phyloP scores from a whole-genome alignment of 2,113 vertebrate species.

The Mesitornis unicolor region DNA sequence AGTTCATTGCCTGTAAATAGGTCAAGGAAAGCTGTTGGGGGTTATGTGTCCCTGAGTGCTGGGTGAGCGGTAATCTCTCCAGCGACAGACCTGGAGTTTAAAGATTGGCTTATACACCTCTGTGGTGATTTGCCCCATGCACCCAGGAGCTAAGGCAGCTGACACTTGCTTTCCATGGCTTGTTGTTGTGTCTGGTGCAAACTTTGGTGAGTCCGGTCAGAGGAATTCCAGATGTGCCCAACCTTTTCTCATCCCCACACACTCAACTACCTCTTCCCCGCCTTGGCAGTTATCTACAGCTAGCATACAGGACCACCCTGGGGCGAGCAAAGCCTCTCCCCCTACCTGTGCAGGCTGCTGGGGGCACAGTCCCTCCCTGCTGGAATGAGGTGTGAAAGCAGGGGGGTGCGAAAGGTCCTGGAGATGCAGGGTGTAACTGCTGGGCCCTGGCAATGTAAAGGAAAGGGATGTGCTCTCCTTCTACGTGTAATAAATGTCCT shows the following conservation, averaged over 20 bases:
- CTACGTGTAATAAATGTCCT: not conserved
- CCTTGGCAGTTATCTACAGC: not conserved
- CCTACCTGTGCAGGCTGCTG: not conserved
- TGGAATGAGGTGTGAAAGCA: not conserved
- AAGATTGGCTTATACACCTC: not conserved
- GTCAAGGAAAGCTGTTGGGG: not conserved
- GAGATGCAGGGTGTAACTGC: no score
- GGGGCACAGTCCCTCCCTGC: not conserved
- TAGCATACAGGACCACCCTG: not conserved
- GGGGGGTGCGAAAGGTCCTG: fast-evolving
- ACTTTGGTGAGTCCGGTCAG: not conserved
- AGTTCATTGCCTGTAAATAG: not conserved
- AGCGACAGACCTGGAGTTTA: not conserved
- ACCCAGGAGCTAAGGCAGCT: not conserved
- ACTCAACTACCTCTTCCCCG: not conserved
- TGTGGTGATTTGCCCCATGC: not conserved
- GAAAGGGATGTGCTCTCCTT: not conserved
- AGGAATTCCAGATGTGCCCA: not conserved
- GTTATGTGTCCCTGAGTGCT: not conserved
- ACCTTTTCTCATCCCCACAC: not conserved
- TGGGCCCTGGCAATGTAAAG: not conserved
- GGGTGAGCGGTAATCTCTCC: not conserved
- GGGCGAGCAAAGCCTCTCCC: not conserved
- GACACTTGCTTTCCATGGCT: not conserved
- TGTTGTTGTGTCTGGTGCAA: fast-evolving